Evolutionary conservation across 2,888 invertebrate genomes (phyloP).

Genomic region (Diloba caeruleocephala): DNA sequence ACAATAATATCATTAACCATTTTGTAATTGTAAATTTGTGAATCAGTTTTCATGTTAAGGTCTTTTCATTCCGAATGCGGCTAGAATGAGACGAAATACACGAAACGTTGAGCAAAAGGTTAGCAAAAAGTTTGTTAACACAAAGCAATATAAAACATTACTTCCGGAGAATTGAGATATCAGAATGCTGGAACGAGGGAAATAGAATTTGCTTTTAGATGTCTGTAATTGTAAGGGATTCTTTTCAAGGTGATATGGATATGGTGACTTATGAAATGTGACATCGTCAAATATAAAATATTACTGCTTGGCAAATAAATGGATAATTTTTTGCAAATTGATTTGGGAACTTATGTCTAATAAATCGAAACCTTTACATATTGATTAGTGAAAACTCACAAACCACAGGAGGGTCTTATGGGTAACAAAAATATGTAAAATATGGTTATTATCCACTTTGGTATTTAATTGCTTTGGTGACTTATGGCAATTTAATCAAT

Average conservation of each 20-base stretch:
- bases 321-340: slow-evolving; percentile 24
- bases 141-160: slow-evolving; percentile 61
- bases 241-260: too few relatives aligned
- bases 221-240: too few relatives aligned
- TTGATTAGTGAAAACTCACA: slow-evolving; percentile 5
- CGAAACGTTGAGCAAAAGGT: slow-evolving; percentile 55
- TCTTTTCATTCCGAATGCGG: slow-evolving; percentile 36
- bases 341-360: slow-evolving; percentile 15
- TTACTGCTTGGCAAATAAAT: slow-evolving; percentile 28
- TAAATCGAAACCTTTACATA: slow-evolving; percentile 5
- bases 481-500: too few relatives aligned
- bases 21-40: slow-evolving; percentile 24
- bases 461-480: too few relatives aligned
- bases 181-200: slow-evolving; percentile 19
- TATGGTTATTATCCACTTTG: too few relatives aligned
- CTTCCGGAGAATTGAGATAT: slow-evolving; percentile 60
- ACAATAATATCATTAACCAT: slow-evolving; percentile 19
- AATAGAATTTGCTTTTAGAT: slow-evolving; percentile 34
- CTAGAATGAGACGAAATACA: slow-evolving; percentile 37
- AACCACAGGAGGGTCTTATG: not conserved
- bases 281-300: slow-evolving; percentile 58
- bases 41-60: slow-evolving; percentile 27
- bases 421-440: too few relatives aligned
- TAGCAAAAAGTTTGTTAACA: slow-evolving; percentile 59
- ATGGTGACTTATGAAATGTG: slow-evolving; percentile 25